These are phyloP conservation scores for Chiridota heheva DNA, from an alignment of 35 echinoderm and acorn worm species.

Conservation along the genomic window DNA sequence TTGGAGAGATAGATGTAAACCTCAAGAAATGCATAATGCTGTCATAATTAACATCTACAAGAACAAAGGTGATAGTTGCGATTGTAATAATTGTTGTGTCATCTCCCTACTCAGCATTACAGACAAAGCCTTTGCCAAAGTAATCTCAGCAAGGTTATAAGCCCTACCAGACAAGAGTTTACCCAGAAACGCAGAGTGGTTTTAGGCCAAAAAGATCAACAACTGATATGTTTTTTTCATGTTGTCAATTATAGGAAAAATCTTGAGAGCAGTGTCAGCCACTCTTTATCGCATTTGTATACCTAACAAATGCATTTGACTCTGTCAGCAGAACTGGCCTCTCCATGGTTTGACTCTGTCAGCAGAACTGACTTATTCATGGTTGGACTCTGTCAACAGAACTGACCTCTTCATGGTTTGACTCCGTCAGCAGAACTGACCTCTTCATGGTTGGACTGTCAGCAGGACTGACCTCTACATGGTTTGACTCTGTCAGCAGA, in stretches of 20 bases:
- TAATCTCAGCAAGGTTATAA: neutral
- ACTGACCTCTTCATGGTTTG: too few relatives aligned
- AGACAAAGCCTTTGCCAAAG: constrained; percentile 21
- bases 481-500: too few relatives aligned
- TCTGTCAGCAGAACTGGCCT: constrained; percentile 42
- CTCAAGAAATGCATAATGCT: constrained; percentile 24
- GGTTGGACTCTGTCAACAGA: too few relatives aligned
- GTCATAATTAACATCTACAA: constrained; percentile 32
- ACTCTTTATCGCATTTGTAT: constrained; percentile 38
- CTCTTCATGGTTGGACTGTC: too few relatives aligned
- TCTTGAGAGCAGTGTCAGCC: constrained; percentile 37
- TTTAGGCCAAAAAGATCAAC: constrained; percentile 43
- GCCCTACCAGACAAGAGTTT: neutral
- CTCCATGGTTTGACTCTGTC: too few relatives aligned
- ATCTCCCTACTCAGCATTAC: constrained; percentile 33
- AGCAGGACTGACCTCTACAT: too few relatives aligned
- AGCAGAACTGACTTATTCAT: too few relatives aligned
- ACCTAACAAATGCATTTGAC: constrained; percentile 64
- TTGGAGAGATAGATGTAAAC: constrained; percentile 7
- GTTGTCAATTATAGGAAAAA: constrained; percentile 48
- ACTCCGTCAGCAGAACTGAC: too few relatives aligned
- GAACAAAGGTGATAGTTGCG: neutral
- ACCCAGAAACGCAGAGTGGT: constrained; percentile 54
- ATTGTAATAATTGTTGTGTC: constrained; percentile 27
- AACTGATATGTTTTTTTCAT: constrained; percentile 53